These are phyloP conservation scores for Sesia bembeciformis DNA, from an alignment of 2,888 invertebrate genomes.

Conservation along the genomic window DNA sequence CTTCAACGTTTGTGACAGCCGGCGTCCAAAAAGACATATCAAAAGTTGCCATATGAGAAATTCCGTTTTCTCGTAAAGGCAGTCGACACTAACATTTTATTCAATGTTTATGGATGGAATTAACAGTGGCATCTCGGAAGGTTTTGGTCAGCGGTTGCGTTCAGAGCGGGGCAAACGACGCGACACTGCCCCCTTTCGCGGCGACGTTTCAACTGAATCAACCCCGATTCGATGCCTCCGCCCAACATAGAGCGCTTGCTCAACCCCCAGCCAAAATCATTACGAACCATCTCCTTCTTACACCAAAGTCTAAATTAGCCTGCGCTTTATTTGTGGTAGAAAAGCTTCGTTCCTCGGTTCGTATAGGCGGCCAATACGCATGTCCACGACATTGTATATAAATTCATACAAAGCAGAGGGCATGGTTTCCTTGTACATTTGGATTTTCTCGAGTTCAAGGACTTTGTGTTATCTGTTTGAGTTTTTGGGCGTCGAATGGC, in stretches of 20 bases:
- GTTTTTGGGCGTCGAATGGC: constrained; percentile 36
- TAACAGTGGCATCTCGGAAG: constrained; percentile 53
- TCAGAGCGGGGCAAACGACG: constrained; percentile 43
- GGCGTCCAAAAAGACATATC: constrained; percentile 22
- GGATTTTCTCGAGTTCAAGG: constrained; percentile 70
- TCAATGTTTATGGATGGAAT: constrained; percentile 36
- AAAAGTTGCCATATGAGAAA: constrained; percentile 1
- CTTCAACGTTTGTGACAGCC: constrained; percentile 41
- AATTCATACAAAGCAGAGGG: constrained; percentile 46
- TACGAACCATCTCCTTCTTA: constrained; percentile 19
- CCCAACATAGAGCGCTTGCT: constrained; percentile 72
- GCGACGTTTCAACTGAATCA: constrained; percentile 68
- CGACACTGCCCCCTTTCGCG: constrained; percentile 57
- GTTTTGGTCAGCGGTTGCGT: constrained; percentile 54
- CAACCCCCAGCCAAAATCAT: constrained; percentile 25
- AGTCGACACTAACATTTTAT: constrained; percentile 32
- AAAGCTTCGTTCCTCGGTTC: constrained; percentile 65
- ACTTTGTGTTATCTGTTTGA: constrained; percentile 58
- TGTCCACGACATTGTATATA: constrained; percentile 68
- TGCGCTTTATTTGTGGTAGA: constrained; percentile 36
- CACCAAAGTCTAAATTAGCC: constrained; percentile 30
- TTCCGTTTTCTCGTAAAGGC: constrained; percentile 8
- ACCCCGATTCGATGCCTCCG: constrained; percentile 69
- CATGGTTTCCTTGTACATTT: constrained; percentile 69
- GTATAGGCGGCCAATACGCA: constrained; percentile 70